phyloP scores from a whole-genome alignment of 2,113 vertebrate genomes.

The Orthonyx spaldingii region DNA sequence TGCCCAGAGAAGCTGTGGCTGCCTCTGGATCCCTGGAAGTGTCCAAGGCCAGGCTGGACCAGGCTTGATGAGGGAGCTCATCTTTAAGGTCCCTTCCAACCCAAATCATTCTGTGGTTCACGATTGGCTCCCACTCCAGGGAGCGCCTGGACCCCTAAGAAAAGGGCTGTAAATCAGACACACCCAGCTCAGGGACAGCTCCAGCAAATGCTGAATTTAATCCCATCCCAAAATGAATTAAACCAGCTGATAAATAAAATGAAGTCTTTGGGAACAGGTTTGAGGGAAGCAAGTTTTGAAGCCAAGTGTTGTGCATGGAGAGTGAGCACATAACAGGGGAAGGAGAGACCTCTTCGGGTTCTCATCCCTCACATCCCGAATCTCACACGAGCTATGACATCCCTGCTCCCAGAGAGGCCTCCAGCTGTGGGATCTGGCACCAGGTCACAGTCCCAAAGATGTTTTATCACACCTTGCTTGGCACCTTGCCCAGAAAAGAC shows the following conservation, averaged over 20 bases:
- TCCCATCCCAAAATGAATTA: not conserved
- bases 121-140: not conserved
- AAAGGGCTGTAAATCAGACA: not conserved
- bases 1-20: not conserved
- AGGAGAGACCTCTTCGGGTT: not conserved
- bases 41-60: accelerated
- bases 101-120: not conserved
- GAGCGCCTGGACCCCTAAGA: not conserved
- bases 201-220: not conserved
- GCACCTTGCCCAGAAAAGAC: not conserved
- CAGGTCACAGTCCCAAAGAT: not conserved
- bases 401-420: not conserved
- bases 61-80: not conserved
- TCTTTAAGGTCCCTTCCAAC: not conserved
- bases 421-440: not conserved
- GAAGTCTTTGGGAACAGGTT: not conserved
- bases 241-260: not conserved
- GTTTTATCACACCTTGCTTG: not conserved
- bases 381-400: not conserved
- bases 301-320: accelerated
- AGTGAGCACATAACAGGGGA: not conserved
- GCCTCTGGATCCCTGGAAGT: not conserved
- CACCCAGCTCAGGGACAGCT: not conserved
- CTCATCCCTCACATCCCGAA: not conserved
- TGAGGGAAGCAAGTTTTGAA: not conserved